These are phyloP conservation scores for Poliocrania exsul DNA, from an alignment of 2,797 vertebrate species.

Conservation along the genomic window DNA sequence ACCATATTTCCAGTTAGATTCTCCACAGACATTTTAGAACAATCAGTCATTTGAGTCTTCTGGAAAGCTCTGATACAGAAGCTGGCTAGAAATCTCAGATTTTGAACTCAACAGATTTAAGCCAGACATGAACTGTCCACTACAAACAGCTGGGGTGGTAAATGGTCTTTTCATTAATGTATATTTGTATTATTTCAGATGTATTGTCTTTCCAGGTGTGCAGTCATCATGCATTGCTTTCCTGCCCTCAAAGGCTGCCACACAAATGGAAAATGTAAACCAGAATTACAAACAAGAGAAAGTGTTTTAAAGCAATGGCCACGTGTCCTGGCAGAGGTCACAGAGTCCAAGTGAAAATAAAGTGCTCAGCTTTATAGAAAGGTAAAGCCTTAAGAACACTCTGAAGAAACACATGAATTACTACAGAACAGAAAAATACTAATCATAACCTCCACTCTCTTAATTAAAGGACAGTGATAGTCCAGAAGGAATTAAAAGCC, in stretches of 20 bases:
- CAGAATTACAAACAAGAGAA: not conserved
- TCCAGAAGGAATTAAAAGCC: not conserved
- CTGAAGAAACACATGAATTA: not conserved
- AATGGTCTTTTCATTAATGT: not conserved
- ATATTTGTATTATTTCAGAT: not conserved
- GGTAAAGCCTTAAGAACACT: not conserved
- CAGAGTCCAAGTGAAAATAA: not conserved
- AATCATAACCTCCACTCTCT: not conserved
- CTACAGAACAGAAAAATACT: not conserved
- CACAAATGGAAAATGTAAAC: not conserved
- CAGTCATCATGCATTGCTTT: not conserved
- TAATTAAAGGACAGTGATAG: not conserved
- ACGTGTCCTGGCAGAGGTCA: not conserved
- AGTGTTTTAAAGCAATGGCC: not conserved
- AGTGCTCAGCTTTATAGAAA: not conserved
- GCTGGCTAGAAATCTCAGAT: not conserved
- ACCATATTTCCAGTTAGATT: not conserved
- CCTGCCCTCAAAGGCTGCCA: not conserved
- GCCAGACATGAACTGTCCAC: not conserved
- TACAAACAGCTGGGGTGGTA: not conserved
- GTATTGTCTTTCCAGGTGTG: not conserved
- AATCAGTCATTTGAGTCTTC: not conserved
- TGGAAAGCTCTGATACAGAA: not conserved
- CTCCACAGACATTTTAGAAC: not conserved
- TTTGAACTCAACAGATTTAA: not conserved